These are phyloP conservation scores for Oceanodroma leucorhoa DNA, from an alignment of 2,797 vertebrate species.

Conservation along the genomic window DNA sequence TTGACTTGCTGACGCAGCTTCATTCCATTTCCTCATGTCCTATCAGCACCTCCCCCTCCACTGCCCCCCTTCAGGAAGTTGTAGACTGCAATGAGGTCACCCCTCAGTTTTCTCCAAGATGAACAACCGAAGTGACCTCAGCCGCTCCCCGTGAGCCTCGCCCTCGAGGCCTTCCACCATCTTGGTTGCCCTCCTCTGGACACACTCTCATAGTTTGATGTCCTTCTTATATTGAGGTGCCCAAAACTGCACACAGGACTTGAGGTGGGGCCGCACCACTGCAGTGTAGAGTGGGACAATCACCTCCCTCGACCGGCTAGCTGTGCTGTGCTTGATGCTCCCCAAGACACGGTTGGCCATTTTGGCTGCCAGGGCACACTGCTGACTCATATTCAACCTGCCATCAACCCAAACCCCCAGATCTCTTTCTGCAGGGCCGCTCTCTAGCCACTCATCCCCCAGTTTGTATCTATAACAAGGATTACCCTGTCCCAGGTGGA, in stretches of 20 bases:
- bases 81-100: no score
- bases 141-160: rapidly evolving
- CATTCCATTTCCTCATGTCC: background rate
- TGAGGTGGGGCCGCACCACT: background rate
- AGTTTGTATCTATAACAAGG: background rate
- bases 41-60: rapidly evolving
- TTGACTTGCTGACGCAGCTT: background rate
- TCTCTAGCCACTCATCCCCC: background rate
- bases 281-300: background rate
- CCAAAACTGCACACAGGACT: background rate
- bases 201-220: background rate
- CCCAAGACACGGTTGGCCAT: background rate
- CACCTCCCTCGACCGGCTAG: rapidly evolving
- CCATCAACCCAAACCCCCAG: background rate
- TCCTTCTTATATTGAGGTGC: background rate
- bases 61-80: background rate
- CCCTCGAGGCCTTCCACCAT: background rate
- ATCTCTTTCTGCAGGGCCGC: background rate
- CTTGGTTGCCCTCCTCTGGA: background rate
- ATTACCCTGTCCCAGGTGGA: background rate
- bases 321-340: background rate
- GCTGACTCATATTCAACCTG: background rate
- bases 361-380: background rate
- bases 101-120: background rate
- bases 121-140: background rate